Percentiles rank a stretch among this genome's conserved stretches.
Conservation (phyloP, 1,140 invertebrate genomes). For the Radopholus similis region DNA sequence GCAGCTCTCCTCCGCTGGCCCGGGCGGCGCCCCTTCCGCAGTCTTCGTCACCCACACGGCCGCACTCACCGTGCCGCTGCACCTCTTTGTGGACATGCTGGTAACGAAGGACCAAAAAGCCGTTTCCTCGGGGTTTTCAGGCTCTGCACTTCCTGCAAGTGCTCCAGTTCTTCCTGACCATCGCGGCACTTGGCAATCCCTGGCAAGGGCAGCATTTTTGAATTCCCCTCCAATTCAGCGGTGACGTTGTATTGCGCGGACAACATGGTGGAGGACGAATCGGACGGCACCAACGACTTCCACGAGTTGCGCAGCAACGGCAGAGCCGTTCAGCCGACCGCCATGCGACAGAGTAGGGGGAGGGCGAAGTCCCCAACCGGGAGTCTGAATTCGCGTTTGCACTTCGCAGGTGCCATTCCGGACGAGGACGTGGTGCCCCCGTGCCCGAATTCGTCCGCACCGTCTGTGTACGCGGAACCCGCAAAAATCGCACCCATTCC, state of each 20-base stretch:
- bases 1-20: not conserved
- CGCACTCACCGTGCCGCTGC: not conserved
- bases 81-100: conserved; percentile 17
- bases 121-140: not conserved
- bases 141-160: conserved; percentile 26
- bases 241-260: conserved; percentile 12
- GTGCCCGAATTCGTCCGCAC: no score
- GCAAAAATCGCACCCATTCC: no score
- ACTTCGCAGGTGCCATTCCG: no score
- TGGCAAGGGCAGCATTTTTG: not conserved
- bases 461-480: no score
- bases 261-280: conserved; percentile 20
- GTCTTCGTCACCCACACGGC: conserved; percentile 1
- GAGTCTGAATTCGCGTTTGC: no score
- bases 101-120: not conserved
- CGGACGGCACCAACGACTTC: conserved; percentile 13
- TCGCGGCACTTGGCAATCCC: conserved; percentile 9
- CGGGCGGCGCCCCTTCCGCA: not conserved
- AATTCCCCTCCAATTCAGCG: not conserved
- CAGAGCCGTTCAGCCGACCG: no score
- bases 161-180: conserved; percentile 19
- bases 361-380: no score
- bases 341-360: no score
- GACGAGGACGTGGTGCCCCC: no score
- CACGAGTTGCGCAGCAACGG: conserved; percentile 11